A percentile compares a stretch with the other conserved stretches of the same genome.
phyloP scores from a whole-genome alignment of 2,888 invertebrate genomes.

The Eretmocerus hayati region DNA sequence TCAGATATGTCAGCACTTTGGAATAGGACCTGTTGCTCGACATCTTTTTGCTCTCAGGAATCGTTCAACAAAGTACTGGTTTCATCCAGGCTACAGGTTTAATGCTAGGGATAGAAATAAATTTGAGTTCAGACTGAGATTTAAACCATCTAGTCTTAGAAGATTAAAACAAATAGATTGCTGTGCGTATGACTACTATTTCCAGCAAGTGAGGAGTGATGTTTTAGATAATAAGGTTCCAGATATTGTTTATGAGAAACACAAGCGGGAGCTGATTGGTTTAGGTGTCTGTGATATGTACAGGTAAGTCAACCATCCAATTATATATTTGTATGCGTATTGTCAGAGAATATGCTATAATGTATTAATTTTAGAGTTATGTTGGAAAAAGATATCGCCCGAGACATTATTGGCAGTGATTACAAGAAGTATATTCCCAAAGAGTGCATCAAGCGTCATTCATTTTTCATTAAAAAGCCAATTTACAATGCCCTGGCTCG shows the following conservation, averaged over 20 bases:
- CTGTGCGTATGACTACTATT: constrained; percentile 77
- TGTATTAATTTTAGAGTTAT: constrained; percentile 60
- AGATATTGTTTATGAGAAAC: constrained; percentile 71
- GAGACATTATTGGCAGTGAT: constrained; percentile 65
- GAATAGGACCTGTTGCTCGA: constrained; percentile 69
- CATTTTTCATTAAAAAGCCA: constrained; percentile 68
- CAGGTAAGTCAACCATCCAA: constrained; percentile 32
- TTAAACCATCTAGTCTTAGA: constrained; percentile 62
- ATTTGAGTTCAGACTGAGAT: constrained; percentile 74
- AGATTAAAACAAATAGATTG: constrained; percentile 62
- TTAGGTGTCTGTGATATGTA: constrained; percentile 83
- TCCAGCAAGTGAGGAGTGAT: constrained; percentile 76
- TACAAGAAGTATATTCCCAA: constrained; percentile 80
- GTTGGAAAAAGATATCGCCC: constrained; percentile 63
- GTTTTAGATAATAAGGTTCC: constrained; percentile 72
- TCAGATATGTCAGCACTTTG: constrained; percentile 61
- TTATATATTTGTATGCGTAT: neutral
- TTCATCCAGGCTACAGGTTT: constrained; percentile 58
- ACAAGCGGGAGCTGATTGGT: constrained; percentile 72
- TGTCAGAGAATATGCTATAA: too few relatives aligned
- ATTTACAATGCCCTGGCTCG: constrained; percentile 60
- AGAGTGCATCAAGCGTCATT: constrained; percentile 67
- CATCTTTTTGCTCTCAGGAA: constrained; percentile 72
- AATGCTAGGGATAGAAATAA: constrained; percentile 48
- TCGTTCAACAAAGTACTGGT: constrained; percentile 60